Conservation (phyloP, 92 coral and sea anemone genomes). For the Zoanthus sansibaricus region DNA sequence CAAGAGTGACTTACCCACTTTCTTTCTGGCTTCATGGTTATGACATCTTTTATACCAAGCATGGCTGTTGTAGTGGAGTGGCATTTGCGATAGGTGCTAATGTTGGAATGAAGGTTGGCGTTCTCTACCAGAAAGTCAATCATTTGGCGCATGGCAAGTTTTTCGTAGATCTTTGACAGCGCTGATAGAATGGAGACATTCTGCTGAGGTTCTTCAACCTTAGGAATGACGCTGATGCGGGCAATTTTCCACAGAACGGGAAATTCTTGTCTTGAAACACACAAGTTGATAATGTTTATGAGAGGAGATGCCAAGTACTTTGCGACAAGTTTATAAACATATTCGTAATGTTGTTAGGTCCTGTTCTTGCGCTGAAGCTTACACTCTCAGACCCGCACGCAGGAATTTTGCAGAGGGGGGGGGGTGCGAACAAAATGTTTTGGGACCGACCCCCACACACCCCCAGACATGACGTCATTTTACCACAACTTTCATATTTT, state of each 20-base stretch:
- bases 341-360: constrained; percentile 42
- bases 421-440: too few species aligned
- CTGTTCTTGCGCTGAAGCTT: background rate
- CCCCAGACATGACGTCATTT: too few species aligned
- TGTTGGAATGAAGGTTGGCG: background rate
- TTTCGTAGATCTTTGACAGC: constrained; percentile 28
- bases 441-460: too few species aligned
- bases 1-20: constrained; percentile 25
- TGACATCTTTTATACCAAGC: constrained; percentile 32
- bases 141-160: constrained; percentile 22
- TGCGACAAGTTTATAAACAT: constrained; percentile 53
- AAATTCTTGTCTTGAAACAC: constrained; percentile 14
- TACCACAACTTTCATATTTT: too few species aligned
- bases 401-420: too few species aligned
- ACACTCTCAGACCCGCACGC: too few species aligned
- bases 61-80: constrained; percentile 16
- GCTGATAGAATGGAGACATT: constrained; percentile 36
- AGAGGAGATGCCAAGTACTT: constrained; percentile 55
- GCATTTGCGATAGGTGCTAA: constrained; percentile 44
- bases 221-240: constrained; percentile 50
- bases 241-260: constrained; percentile 50
- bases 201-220: constrained; percentile 7
- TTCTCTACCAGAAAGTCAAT: too few species aligned
- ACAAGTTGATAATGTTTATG: constrained; percentile 44
- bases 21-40: background rate